These are phyloP conservation scores for Pseudomyrmex flavicornis DNA, from an alignment of 1,140 invertebrate species.

Conservation along the genomic window DNA sequence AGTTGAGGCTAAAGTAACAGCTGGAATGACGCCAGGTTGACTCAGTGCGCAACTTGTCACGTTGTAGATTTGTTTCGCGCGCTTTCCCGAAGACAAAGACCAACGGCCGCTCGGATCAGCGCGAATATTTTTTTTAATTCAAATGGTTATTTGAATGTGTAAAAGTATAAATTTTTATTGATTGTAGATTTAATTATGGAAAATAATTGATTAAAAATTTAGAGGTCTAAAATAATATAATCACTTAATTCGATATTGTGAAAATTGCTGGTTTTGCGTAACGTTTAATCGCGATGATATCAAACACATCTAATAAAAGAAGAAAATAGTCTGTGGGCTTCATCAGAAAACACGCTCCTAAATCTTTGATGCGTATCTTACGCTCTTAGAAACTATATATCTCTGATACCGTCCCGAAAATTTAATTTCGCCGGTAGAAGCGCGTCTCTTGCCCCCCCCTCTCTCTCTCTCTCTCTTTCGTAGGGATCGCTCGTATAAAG, in stretches of 20 bases:
- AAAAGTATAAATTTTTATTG: too few relatives aligned
- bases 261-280: too few relatives aligned
- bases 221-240: too few relatives aligned
- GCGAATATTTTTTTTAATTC: neutral
- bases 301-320: too few relatives aligned
- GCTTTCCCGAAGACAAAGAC: conserved; percentile 9
- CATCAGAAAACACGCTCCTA: neutral
- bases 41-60: neutral
- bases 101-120: neutral
- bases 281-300: too few relatives aligned
- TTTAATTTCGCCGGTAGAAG: conserved; percentile 48
- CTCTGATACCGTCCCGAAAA: neutral
- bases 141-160: too few relatives aligned
- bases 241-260: too few relatives aligned
- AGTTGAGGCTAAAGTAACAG: conserved; percentile 26
- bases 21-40: conserved; percentile 64
- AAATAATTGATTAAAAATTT: too few relatives aligned
- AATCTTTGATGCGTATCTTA: neutral
- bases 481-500: conserved; percentile 30
- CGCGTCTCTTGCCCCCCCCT: neutral
- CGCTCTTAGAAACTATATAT: neutral
- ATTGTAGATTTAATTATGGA: too few relatives aligned
- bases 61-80: conserved; percentile 33
- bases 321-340: neutral
- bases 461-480: neutral